These are phyloP conservation scores for Mobula birostris DNA, from an alignment of 2,113 vertebrate genomes.

Conservation along the genomic window DNA sequence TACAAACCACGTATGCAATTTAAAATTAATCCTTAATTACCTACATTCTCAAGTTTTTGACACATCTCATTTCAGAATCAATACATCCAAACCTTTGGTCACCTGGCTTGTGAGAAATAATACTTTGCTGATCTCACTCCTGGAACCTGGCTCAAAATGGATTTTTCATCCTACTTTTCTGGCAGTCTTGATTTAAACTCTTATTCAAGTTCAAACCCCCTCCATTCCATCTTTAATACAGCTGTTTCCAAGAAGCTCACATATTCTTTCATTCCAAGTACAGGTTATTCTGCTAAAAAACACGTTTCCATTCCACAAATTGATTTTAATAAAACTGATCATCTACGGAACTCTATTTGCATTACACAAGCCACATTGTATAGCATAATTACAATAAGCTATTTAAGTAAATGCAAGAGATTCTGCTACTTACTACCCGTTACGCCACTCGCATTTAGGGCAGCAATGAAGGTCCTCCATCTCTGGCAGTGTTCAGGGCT, in stretches of 20 bases:
- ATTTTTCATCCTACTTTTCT: not conserved
- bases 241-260: not conserved
- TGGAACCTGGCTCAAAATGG: not conserved
- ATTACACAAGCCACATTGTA: too few species aligned
- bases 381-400: too few species aligned
- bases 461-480: too few species aligned
- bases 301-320: too few species aligned
- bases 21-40: not conserved
- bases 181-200: not conserved
- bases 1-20: not conserved
- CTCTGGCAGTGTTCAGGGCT: too few species aligned
- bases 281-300: not conserved
- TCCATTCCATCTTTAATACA: not conserved
- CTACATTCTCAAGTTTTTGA: not conserved
- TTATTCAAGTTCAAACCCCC: not conserved
- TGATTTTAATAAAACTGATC: too few species aligned
- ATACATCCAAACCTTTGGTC: not conserved
- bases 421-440: too few species aligned
- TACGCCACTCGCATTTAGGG: too few species aligned
- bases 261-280: not conserved
- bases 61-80: not conserved
- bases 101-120: not conserved
- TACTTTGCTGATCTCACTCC: not conserved
- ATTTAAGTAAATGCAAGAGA: too few species aligned
- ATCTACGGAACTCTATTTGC: too few species aligned